These are phyloP conservation scores for Ectemnius continuus DNA, from an alignment of 2,888 invertebrate species.

Conservation along the genomic window DNA sequence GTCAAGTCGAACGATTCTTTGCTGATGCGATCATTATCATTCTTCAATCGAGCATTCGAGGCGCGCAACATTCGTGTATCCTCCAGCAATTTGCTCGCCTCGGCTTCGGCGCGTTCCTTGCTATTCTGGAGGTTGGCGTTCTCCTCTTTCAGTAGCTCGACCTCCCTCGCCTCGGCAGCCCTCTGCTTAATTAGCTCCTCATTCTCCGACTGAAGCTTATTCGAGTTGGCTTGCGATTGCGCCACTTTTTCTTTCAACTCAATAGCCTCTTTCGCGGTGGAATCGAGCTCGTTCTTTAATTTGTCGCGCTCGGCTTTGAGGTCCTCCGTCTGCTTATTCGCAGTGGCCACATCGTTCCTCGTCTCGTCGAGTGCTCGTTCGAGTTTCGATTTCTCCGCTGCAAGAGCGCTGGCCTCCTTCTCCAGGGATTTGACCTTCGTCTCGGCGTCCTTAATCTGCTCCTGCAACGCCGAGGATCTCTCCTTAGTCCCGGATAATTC, in stretches of 20 bases:
- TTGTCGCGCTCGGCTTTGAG: constrained; percentile 28
- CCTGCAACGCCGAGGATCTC: constrained; percentile 9
- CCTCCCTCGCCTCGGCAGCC: constrained; percentile 6
- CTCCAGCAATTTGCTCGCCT: constrained; percentile 26
- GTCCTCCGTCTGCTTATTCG: constrained; percentile 12
- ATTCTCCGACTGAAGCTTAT: constrained; percentile 34
- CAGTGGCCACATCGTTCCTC: not conserved
- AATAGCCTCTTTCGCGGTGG: constrained; percentile 10
- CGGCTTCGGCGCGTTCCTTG: not conserved
- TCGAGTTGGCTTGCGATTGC: constrained; percentile 13
- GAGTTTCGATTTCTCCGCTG: not conserved
- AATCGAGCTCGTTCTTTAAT: constrained; percentile 35
- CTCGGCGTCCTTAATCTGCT: constrained; percentile 22
- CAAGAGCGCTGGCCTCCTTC: not conserved
- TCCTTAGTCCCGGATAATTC: not conserved
- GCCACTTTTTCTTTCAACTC: constrained; percentile 26
- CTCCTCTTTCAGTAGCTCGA: constrained; percentile 46
- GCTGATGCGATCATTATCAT: constrained; percentile 27
- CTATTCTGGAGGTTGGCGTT: constrained; percentile 29
- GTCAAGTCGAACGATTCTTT: constrained; percentile 41
- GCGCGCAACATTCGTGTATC: constrained; percentile 35
- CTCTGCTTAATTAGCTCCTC: constrained; percentile 17
- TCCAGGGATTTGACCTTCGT: constrained; percentile 20
- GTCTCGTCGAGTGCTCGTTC: constrained; percentile 2
- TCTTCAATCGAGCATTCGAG: constrained; percentile 46